Conservation (phyloP, 64 coral and sea anemone genomes). For the Montipora foliosa region DNA sequence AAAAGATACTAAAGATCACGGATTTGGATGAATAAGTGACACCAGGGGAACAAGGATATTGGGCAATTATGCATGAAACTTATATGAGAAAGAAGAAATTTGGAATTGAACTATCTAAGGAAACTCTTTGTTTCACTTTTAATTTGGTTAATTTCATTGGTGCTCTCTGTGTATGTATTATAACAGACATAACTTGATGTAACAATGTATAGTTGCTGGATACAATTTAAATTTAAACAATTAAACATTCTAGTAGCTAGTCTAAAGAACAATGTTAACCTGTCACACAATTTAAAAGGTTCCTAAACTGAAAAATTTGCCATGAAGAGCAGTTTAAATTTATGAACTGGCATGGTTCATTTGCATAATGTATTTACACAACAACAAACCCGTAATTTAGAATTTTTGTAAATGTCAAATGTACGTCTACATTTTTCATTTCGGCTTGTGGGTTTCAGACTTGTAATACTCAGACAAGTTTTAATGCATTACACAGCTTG, state of each 20-base stretch:
- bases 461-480: conserved; percentile 35
- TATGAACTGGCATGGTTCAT: neutral
- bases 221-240: neutral
- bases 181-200: too few relatives aligned
- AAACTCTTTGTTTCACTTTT: neutral
- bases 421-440: neutral
- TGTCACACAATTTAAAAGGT: conserved; percentile 42
- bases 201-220: neutral
- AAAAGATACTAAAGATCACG: conserved; percentile 44
- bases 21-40: conserved; percentile 21
- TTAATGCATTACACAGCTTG: conserved; percentile 77
- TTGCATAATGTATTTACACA: neutral
- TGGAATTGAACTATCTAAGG: neutral
- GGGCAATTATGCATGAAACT: neutral
- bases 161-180: conserved; percentile 18
- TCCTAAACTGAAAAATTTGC: neutral
- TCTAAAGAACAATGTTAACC: conserved; percentile 39
- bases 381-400: neutral
- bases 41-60: neutral
- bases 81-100: neutral
- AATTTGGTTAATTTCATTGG: neutral
- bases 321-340: neutral
- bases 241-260: neutral
- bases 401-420: neutral
- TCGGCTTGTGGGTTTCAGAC: neutral